These are phyloP conservation scores for Scaptomyza tumidula DNA, from an alignment of 2,888 invertebrate species.

Conservation along the genomic window DNA sequence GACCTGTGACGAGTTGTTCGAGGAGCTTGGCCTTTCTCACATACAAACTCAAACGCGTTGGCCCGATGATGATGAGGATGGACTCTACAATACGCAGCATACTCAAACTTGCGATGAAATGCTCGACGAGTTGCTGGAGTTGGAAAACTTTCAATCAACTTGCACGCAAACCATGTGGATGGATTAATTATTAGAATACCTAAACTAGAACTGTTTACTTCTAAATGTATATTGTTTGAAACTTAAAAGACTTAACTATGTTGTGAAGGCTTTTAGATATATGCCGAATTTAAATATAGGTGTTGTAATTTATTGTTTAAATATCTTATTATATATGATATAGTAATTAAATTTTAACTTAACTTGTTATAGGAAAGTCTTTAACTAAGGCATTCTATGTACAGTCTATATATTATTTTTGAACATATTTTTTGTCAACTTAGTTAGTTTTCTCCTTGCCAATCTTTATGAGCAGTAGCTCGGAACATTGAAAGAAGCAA, in stretches of 20 bases:
- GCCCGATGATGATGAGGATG: conserved; percentile 71
- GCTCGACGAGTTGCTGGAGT: conserved; percentile 77
- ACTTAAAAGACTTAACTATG: conserved; percentile 8
- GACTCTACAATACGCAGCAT: conserved; percentile 81
- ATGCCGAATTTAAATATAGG: conserved; percentile 15
- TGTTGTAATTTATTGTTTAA: conserved; percentile 2
- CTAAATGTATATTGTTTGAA: not conserved
- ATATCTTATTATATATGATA: not conserved
- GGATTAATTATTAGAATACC: conserved; percentile 68
- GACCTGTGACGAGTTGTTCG: conserved; percentile 87
- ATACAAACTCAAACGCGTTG: conserved; percentile 88
- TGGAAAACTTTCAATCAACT: conserved; percentile 82
- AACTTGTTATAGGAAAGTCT: not conserved
- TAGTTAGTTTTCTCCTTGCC: conserved; percentile 24
- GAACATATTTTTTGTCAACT: not conserved
- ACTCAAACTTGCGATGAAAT: conserved; percentile 83
- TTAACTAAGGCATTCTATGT: not conserved
- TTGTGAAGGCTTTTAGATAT: conserved; percentile 20
- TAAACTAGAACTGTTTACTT: conserved; percentile 11
- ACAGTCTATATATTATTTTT: conserved; percentile 5
- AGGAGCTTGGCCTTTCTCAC: conserved; percentile 86
- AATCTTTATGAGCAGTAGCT: conserved; percentile 62
- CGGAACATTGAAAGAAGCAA: conserved; percentile 83
- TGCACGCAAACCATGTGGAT: conserved; percentile 84
- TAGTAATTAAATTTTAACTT: not conserved